Conservation (phyloP, 2,113 vertebrate species). For the Nesoenas mayeri region DNA sequence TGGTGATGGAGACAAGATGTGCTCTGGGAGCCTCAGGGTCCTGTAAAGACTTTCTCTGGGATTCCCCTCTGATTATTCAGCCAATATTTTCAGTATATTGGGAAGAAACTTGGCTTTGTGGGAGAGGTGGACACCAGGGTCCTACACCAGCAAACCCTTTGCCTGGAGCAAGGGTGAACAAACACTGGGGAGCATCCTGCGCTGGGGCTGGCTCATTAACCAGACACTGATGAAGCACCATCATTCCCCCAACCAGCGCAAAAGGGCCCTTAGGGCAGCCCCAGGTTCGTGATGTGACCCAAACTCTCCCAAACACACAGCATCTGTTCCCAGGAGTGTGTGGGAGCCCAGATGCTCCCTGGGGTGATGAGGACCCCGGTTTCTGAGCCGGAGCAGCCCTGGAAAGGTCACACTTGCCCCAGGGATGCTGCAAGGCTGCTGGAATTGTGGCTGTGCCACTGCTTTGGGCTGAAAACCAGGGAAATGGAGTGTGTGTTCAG, state of each 20-base stretch:
- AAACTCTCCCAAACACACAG: rapidly evolving
- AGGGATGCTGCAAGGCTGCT: rapidly evolving
- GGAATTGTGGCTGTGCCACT: not conserved
- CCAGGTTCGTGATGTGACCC: rapidly evolving
- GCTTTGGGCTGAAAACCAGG: not conserved
- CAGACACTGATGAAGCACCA: rapidly evolving
- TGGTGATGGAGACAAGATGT: not conserved
- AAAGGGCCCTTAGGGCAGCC: not conserved
- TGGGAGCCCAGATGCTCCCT: not conserved
- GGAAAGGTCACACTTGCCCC: no score
- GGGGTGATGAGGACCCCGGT: not conserved
- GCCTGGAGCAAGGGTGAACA: not conserved
- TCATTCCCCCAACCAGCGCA: rapidly evolving
- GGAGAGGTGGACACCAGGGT: not conserved
- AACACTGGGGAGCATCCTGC: not conserved
- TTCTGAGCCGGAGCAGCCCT: not conserved
- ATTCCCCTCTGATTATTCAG: not conserved
- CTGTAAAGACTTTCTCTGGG: not conserved
- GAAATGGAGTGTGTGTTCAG: rapidly evolving
- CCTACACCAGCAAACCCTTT: not conserved
- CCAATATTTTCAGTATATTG: not conserved
- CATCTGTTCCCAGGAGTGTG: not conserved
- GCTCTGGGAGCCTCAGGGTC: not conserved
- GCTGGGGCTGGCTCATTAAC: not conserved
- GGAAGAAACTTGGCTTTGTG: not conserved